Evolutionary conservation across 1,140 invertebrate species (phyloP).

Genomic region (Atta texana): DNA sequence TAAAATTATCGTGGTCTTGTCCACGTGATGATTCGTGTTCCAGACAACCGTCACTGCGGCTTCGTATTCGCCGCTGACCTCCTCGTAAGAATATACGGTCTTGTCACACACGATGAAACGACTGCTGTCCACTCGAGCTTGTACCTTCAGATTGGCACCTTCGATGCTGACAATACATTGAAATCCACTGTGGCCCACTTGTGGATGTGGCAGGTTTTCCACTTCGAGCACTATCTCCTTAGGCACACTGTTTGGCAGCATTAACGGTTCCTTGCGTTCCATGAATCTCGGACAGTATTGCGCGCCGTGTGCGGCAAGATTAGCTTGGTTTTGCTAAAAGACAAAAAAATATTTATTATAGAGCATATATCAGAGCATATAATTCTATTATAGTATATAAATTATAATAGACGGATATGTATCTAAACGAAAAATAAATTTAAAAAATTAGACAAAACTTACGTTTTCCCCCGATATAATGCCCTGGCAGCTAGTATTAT

Average conservation of each 20-base stretch:
- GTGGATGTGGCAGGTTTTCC: constrained; percentile 95
- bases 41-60: constrained; percentile 96
- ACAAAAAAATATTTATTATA: constrained; percentile 41
- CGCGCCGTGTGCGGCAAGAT: constrained; percentile 90
- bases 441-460: constrained; percentile 78
- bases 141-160: constrained; percentile 94
- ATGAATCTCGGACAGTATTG: constrained; percentile 94
- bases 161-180: constrained; percentile 97
- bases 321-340: constrained; percentile 89
- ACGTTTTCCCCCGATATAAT: constrained; percentile 94
- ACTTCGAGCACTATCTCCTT: constrained; percentile 96
- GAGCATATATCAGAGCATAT: too few species aligned
- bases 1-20: constrained; percentile 94
- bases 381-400: background rate
- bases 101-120: constrained; percentile 95
- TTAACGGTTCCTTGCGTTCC: constrained; percentile 88
- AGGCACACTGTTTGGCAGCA: constrained; percentile 95
- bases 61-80: constrained; percentile 93
- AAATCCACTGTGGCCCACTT: constrained; percentile 94
- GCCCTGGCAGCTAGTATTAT: constrained; percentile 94
- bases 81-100: constrained; percentile 96
- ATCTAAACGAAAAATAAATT: background rate
- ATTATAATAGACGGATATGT: background rate
- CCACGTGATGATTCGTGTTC: constrained; percentile 97
- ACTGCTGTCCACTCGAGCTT: constrained; percentile 93